phyloP scores from a whole-genome alignment of 2,113 vertebrate species.

The Cryptomyrus ogoouensis region DNA sequence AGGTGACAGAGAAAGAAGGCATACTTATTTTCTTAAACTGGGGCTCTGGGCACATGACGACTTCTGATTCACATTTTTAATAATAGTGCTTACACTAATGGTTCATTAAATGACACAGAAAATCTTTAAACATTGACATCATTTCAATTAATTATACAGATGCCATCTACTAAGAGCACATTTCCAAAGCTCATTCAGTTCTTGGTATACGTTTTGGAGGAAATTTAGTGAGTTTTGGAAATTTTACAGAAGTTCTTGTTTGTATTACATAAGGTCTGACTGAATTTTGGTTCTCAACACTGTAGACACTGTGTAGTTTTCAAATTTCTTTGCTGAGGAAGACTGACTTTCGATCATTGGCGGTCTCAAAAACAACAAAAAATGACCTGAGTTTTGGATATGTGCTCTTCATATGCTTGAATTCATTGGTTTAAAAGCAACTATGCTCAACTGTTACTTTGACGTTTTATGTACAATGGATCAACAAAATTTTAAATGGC shows the following conservation, averaged over 20 bases:
- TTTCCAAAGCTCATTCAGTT: neutral
- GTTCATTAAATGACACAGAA: neutral
- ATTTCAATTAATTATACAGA: neutral
- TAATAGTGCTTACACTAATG: neutral
- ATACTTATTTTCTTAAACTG: neutral
- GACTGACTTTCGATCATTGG: neutral
- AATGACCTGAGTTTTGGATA: neutral
- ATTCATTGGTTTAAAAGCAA: neutral
- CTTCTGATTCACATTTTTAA: neutral
- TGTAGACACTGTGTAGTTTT: neutral
- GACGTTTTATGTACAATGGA: neutral
- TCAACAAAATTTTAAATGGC: neutral
- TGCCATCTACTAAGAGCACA: neutral
- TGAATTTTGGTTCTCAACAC: neutral
- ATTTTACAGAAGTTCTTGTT: neutral
- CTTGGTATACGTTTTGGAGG: neutral
- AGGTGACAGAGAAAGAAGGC: neutral
- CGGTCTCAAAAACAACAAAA: neutral
- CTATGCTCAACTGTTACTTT: neutral
- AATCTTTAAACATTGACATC: neutral
- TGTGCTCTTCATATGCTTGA: neutral
- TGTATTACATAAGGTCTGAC: neutral
- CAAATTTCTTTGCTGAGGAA: neutral
- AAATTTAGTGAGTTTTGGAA: neutral
- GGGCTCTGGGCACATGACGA: neutral